Conservation (phyloP, 2,113 vertebrate genomes). For the Saimiri boliviensis region DNA sequence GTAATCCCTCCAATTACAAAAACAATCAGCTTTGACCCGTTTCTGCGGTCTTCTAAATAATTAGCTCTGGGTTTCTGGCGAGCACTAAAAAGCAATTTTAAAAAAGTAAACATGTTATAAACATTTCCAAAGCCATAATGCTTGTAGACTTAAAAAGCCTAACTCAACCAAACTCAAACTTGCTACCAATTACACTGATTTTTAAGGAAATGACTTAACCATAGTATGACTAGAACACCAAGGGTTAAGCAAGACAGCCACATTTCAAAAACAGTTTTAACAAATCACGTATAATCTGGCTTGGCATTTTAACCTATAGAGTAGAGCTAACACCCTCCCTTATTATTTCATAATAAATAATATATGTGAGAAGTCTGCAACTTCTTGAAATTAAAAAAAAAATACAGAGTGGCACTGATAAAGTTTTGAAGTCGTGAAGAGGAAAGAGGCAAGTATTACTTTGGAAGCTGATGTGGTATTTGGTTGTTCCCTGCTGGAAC, state of each 20-base stretch:
- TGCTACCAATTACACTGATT: background rate
- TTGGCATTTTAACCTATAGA: slow-evolving; percentile 28
- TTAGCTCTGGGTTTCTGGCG: slow-evolving; percentile 87
- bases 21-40: slow-evolving; percentile 91
- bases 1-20: slow-evolving; percentile 96
- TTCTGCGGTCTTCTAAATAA: slow-evolving; percentile 87
- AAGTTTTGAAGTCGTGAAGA: background rate
- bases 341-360: slow-evolving; percentile 11
- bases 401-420: background rate
- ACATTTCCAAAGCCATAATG: background rate
- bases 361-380: background rate
- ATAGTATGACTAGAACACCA: background rate
- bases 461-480: background rate
- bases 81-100: slow-evolving; percentile 77
- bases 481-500: background rate
- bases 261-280: background rate
- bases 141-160: background rate
- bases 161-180: slow-evolving; percentile 1
- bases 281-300: background rate
- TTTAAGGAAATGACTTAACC: slow-evolving; percentile 20
- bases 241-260: background rate
- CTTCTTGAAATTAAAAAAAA: slow-evolving; percentile 11
- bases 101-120: slow-evolving; percentile 17
- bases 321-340: background rate
- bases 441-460: background rate